Conservation (phyloP, 2,888 invertebrate species). For the Drosophila mimica region DNA sequence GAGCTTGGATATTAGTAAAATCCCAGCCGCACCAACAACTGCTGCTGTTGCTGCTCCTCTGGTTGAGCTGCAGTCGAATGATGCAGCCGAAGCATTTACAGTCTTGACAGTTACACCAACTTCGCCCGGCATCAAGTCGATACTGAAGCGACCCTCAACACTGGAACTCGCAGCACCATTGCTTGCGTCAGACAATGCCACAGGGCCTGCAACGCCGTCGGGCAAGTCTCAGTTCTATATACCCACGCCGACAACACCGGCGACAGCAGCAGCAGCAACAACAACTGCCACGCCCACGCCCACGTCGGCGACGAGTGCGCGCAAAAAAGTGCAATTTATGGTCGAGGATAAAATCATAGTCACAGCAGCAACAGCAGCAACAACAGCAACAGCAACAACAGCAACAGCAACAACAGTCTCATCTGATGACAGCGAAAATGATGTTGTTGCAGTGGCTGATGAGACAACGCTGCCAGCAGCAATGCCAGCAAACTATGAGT, state of each 20-base stretch:
- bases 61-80: constrained; percentile 19
- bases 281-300: constrained; percentile 85
- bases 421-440: constrained; percentile 67
- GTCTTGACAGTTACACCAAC: constrained; percentile 77
- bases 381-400: constrained; percentile 55
- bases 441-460: constrained; percentile 38
- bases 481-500: constrained; percentile 76
- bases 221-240: constrained; percentile 82
- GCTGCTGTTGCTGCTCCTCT: constrained; percentile 3
- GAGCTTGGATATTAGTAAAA: constrained; percentile 15
- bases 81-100: constrained; percentile 51
- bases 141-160: constrained; percentile 86
- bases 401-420: constrained; percentile 51
- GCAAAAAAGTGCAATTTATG: constrained; percentile 90
- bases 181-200: constrained; percentile 44
- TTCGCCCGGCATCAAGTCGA: constrained; percentile 86
- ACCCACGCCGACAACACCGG: constrained; percentile 84
- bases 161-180: constrained; percentile 75
- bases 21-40: background rate
- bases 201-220: constrained; percentile 55
- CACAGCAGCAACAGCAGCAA: constrained; percentile 38
- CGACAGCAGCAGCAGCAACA: constrained; percentile 29
- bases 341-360: constrained; percentile 87
- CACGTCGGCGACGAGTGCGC: constrained; percentile 82
- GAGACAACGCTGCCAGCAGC: constrained; percentile 35